Base-by-base conservation (phyloP, 1,140 invertebrate species). In the Zophobas morio region DNA sequence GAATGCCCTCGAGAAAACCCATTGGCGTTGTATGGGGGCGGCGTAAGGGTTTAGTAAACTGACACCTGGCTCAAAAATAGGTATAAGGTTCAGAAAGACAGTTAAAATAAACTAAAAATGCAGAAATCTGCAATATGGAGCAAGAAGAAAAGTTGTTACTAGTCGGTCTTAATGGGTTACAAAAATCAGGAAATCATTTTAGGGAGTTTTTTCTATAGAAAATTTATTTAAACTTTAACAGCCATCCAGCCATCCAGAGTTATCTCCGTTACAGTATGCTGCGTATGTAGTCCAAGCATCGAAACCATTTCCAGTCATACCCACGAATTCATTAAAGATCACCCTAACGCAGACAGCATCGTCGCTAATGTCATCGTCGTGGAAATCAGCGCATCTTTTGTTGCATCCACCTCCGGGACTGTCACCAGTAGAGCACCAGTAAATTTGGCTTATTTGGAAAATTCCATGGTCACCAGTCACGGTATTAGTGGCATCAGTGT, bases 361-460 rank as follows among this genome's bases (percentile, higher is more conserved):
- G 75, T 93, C 90, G 0, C 84, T 81, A 51, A 93, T 91, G 82
- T 91, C 90, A 37, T 90, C 88, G 79, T 93, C 89, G 2, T 89
- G 84, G 8, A 92, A 85, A n/a, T 87, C 86, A 0, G 85, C 85
- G 80, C 91, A 93, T 0, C 87, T 81, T 0, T 90, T 81, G 1
- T 88, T 88, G 77, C 91, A 93, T 2, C 89, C 91, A 20, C 87
- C 87, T 3, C 89, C 88, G 6, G 83, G 85, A 5, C 1, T 34
- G 6, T 35, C 37, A 34, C 72, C 35, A 63, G 87, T 86, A 1
- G 88, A 89, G 81, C 93, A 94, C 92, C 93, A 94, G 81, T 89
- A 93, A 8, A 90, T 84, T 81, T 93, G 91, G 84, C 90, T 92
- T 75, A 94, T 92, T 86, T 93, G 92, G 76, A 92, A 88, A n/a